These are phyloP conservation scores for Premnoplex brunnescens DNA, from an alignment of 2,797 vertebrate species.

Conservation along the genomic window DNA sequence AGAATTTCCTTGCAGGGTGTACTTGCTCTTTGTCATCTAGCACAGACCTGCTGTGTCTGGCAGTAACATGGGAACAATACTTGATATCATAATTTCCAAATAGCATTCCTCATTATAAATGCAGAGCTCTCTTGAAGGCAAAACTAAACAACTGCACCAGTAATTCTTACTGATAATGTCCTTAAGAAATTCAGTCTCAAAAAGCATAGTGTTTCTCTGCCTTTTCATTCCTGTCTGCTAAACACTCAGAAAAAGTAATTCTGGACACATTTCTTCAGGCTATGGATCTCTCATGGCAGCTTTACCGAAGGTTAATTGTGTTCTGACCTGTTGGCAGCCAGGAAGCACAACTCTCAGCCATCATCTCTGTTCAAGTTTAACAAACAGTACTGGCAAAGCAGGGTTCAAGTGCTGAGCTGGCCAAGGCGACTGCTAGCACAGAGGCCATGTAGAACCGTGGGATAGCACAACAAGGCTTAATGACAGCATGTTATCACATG, in stretches of 20 bases:
- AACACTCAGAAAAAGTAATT: not conserved
- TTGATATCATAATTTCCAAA: constrained; percentile 41
- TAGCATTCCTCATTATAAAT: not conserved
- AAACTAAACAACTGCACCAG: not conserved
- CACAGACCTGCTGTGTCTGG: constrained; percentile 15
- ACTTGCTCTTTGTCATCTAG: constrained; percentile 27
- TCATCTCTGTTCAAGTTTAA: not conserved
- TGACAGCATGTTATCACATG: not conserved
- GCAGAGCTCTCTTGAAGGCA: not conserved
- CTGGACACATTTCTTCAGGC: not conserved
- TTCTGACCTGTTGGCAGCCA: not conserved
- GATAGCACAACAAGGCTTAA: not conserved
- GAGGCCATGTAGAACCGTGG: not conserved
- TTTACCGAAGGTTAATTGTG: not conserved
- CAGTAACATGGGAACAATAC: not conserved
- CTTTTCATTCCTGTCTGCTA: not conserved
- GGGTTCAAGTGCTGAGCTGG: not conserved
- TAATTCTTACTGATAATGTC: not conserved
- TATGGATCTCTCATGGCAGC: not conserved
- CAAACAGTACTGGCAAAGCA: not conserved
- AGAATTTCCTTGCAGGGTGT: constrained; percentile 1
- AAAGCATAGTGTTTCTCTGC: not conserved
- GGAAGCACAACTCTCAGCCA: not conserved
- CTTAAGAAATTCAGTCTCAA: not conserved
- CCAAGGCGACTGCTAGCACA: not conserved